Percentiles rank a stretch among this genome's conserved stretches.
phyloP scores from a whole-genome alignment of 2,797 vertebrate genomes.

The Siniperca undulata region DNA sequence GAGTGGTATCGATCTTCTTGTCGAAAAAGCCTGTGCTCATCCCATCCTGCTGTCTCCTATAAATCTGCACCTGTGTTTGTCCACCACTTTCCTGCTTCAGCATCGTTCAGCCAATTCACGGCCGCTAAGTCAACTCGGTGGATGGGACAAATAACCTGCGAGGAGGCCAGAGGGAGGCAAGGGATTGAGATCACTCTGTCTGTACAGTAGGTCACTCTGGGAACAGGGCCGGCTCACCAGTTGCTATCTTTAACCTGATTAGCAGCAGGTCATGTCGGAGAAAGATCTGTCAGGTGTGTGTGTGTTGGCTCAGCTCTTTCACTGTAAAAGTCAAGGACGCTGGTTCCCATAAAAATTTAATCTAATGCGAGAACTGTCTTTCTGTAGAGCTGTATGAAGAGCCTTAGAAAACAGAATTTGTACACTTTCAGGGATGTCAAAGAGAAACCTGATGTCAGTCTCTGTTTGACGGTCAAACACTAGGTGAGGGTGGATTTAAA shows the following conservation, averaged over 20 bases:
- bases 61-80: constrained; percentile 23
- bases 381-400: neutral
- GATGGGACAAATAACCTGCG: neutral
- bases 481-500: constrained; percentile 33
- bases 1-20: no score
- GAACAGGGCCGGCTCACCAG: constrained; percentile 59
- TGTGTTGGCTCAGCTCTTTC: neutral
- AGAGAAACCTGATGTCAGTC: neutral
- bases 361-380: neutral
- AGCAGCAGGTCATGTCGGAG: constrained; percentile 47
- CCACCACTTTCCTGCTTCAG: neutral
- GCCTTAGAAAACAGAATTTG: neutral
- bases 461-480: constrained; percentile 10
- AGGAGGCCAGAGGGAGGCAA: constrained; percentile 36
- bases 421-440: neutral
- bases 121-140: constrained; percentile 2
- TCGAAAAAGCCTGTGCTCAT: neutral
- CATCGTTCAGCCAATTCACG: constrained; percentile 3
- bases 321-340: neutral
- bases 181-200: constrained; percentile 72
- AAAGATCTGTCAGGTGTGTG: constrained; percentile 4
- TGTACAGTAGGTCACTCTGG: constrained; percentile 68
- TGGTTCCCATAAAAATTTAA: neutral
- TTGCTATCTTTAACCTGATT: constrained; percentile 77
- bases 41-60: constrained; percentile 2